These are phyloP conservation scores for Tuberolachnus salignus DNA, from an alignment of 2,888 invertebrate species.

Conservation along the genomic window DNA sequence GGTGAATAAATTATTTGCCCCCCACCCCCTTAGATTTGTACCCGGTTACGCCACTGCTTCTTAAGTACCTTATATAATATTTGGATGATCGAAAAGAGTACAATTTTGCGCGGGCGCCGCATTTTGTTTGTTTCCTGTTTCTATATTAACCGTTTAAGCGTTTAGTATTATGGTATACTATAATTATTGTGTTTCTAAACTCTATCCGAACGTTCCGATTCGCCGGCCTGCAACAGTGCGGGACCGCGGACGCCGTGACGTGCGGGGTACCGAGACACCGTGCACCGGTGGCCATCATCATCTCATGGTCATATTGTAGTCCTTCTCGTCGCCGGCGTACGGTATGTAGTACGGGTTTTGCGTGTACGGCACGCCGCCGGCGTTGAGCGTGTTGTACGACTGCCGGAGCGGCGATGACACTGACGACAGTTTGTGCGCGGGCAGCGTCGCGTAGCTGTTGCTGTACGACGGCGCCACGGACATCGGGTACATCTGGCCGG, in stretches of 20 bases:
- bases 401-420: constrained; percentile 65
- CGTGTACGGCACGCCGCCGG: constrained; percentile 63
- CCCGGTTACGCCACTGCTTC: too few relatives aligned
- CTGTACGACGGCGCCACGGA: constrained; percentile 67
- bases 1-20: too few relatives aligned
- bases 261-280: background rate
- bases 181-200: too few relatives aligned
- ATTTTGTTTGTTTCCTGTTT: too few relatives aligned
- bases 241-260: background rate
- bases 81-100: too few relatives aligned
- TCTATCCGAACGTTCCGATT: too few relatives aligned
- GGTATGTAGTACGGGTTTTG: constrained; percentile 62
- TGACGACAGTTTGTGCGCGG: constrained; percentile 61
- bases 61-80: too few relatives aligned
- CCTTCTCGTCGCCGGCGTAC: constrained; percentile 62
- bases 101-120: too few relatives aligned
- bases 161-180: too few relatives aligned
- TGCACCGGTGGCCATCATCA: background rate
- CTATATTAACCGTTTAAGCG: too few relatives aligned
- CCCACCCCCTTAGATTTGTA: too few relatives aligned
- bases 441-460: constrained; percentile 68
- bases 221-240: too few relatives aligned
- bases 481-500: constrained; percentile 67
- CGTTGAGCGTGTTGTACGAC: constrained; percentile 68
- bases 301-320: constrained; percentile 58